These are phyloP conservation scores for Globia sparganii DNA, from an alignment of 2,888 invertebrate genomes.

Conservation along the genomic window DNA sequence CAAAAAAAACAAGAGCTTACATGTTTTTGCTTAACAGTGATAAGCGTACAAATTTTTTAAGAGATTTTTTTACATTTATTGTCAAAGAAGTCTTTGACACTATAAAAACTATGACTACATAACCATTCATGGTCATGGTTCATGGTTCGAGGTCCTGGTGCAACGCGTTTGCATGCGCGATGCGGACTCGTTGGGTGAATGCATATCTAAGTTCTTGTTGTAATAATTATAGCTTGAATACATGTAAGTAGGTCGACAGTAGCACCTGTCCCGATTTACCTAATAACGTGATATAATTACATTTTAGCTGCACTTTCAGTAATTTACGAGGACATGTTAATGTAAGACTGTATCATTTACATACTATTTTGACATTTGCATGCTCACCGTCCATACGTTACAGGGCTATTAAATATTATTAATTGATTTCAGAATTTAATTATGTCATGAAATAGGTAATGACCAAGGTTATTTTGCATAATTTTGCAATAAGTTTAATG, in stretches of 20 bases:
- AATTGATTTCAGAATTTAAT: not conserved
- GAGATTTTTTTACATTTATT: no score
- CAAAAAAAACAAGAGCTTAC: no score
- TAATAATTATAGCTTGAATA: not conserved
- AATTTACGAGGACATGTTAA: not conserved
- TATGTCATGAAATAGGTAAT: not conserved
- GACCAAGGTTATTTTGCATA: not conserved
- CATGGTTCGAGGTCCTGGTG: no score
- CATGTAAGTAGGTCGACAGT: not conserved
- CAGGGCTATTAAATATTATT: slow-evolving; percentile 9
- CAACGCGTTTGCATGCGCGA: not conserved
- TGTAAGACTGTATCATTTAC: slow-evolving; percentile 5
- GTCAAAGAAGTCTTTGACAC: no score
- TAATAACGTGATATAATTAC: slow-evolving; percentile 20
- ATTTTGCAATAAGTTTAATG: slow-evolving; percentile 7
- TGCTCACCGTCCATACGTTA: slow-evolving; percentile 3
- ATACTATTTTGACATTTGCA: slow-evolving; percentile 34
- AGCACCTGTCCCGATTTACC: slow-evolving; percentile 29
- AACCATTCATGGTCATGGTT: no score
- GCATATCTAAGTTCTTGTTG: not conserved
- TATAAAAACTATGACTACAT: no score
- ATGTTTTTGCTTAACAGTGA: no score
- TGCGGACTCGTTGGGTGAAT: not conserved
- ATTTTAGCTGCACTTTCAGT: not conserved
- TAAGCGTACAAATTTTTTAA: no score